phyloP scores from a whole-genome alignment of 1,140 invertebrate genomes.

The Mamestra configurata region DNA sequence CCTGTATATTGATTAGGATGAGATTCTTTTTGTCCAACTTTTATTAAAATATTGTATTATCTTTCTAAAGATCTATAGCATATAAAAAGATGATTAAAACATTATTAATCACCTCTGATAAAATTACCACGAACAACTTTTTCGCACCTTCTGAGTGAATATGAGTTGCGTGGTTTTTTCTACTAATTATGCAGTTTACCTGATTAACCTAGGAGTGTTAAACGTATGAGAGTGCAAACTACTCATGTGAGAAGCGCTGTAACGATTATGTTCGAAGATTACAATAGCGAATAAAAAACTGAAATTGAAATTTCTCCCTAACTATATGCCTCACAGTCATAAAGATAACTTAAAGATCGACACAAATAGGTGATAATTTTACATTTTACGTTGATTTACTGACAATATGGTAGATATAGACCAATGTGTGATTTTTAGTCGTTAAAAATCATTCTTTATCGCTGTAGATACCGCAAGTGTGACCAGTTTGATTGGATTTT shows the following conservation, averaged over 20 bases:
- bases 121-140: neutral
- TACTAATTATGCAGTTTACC: neutral
- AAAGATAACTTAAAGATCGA: conserved; percentile 9
- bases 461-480: too few species aligned
- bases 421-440: neutral
- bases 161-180: neutral
- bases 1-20: too few species aligned
- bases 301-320: neutral
- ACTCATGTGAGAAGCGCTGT: conserved; percentile 6
- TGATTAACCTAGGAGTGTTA: neutral
- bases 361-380: neutral
- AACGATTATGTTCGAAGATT: conserved; percentile 26
- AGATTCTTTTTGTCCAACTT: too few species aligned
- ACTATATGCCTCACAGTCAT: neutral
- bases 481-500: neutral
- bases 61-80: too few species aligned
- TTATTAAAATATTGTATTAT: too few species aligned
- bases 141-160: too few species aligned
- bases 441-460: neutral
- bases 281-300: conserved; percentile 15
- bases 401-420: neutral
- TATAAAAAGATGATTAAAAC: too few species aligned
- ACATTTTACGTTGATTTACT: neutral
- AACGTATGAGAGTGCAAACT: neutral
- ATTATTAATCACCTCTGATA: neutral